Conservation (phyloP, 2,888 invertebrate genomes). For the Ochlodes sylvanus region DNA sequence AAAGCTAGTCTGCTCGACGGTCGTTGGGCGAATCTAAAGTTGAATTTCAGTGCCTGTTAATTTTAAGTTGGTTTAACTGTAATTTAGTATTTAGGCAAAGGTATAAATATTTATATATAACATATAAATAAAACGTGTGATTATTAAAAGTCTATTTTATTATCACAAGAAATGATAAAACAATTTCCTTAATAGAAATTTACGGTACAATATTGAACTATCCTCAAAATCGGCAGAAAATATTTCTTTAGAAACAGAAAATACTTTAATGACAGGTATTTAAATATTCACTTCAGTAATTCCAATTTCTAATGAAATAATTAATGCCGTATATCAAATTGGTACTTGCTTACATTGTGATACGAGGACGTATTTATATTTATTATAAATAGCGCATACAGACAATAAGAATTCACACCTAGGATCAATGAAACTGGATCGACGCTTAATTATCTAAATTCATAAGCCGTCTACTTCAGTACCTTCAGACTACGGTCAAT, state of each 20-base stretch:
- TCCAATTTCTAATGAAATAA: constrained; percentile 17
- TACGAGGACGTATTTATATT: neutral
- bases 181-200: constrained; percentile 31
- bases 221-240: constrained; percentile 10
- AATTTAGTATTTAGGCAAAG: constrained; percentile 19
- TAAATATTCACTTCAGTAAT: constrained; percentile 13
- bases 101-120: constrained; percentile 31
- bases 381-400: neutral
- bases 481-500: neutral
- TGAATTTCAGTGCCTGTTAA: constrained; percentile 43
- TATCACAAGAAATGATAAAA: constrained; percentile 52
- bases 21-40: constrained; percentile 31
- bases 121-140: constrained; percentile 42
- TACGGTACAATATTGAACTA: constrained; percentile 39
- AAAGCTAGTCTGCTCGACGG: constrained; percentile 43
- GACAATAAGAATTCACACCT: constrained; percentile 18
- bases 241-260: constrained; percentile 23
- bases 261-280: neutral
- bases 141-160: constrained; percentile 49
- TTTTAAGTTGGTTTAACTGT: constrained; percentile 16
- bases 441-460: constrained; percentile 14
- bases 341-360: constrained; percentile 8
- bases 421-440: constrained; percentile 13
- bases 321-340: constrained; percentile 15
- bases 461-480: neutral